Conservation (phyloP, 2,113 vertebrate species). For the Poecile atricapillus region DNA sequence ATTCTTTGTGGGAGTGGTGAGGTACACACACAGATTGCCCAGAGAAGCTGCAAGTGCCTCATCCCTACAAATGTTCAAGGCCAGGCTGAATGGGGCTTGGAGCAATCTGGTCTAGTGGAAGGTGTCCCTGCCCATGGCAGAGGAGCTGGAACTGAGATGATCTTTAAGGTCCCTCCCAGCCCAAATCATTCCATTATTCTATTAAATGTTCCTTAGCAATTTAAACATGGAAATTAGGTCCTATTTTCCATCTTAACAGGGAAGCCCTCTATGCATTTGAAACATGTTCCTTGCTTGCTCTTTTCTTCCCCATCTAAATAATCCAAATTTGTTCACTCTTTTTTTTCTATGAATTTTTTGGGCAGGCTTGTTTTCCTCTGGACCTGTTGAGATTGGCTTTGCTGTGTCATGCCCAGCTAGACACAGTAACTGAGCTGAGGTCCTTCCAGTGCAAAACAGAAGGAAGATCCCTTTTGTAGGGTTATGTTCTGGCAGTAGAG, state of each 20-base stretch:
- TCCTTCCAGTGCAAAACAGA: not conserved
- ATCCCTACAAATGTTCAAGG: not conserved
- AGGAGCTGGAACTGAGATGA: not conserved
- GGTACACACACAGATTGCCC: too few relatives aligned
- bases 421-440: not conserved
- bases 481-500: not conserved
- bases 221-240: not conserved
- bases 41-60: not conserved
- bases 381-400: not conserved
- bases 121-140: not conserved
- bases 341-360: not conserved
- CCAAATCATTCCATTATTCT: not conserved
- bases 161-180: not conserved
- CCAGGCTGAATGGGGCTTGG: not conserved
- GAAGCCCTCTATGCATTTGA: not conserved
- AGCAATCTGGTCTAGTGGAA: not conserved
- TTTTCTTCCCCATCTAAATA: not conserved
- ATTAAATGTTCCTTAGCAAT: not conserved
- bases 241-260: not conserved
- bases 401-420: not conserved
- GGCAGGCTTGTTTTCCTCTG: not conserved
- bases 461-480: too few relatives aligned
- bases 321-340: not conserved
- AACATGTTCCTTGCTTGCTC: rapidly evolving
- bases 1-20: not conserved